These are phyloP conservation scores for Lampris incognitus DNA, from an alignment of 2,113 vertebrate species.

Conservation along the genomic window DNA sequence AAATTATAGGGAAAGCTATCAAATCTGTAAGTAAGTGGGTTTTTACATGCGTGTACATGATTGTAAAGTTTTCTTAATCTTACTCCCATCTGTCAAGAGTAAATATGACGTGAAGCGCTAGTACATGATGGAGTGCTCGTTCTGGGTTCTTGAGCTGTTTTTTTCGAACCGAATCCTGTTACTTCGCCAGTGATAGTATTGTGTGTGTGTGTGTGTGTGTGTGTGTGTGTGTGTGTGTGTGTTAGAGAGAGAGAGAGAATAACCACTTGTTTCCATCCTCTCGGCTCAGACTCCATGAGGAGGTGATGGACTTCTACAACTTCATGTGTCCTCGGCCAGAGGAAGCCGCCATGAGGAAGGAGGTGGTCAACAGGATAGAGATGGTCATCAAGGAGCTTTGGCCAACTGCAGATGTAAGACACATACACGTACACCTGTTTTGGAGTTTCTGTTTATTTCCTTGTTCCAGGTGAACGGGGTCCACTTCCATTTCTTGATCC, in stretches of 20 bases:
- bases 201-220: neutral
- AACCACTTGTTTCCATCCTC: neutral
- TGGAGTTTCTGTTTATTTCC: neutral
- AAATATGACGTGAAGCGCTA: no score
- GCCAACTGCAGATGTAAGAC: constrained; percentile 93
- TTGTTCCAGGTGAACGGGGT: neutral
- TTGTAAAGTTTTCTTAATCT: no score
- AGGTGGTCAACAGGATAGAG: constrained; percentile 96
- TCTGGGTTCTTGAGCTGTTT: no score
- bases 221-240: neutral
- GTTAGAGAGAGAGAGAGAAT: neutral
- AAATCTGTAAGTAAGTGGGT: neutral
- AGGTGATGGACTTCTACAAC: constrained; percentile 98
- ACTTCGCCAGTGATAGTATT: neutral
- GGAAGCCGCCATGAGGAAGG: constrained; percentile 96
- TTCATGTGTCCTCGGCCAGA: constrained; percentile 97
- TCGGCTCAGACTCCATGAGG: constrained; percentile 90
- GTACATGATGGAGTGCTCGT: no score
- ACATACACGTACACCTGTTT: neutral
- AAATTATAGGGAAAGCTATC: neutral
- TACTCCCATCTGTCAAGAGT: no score
- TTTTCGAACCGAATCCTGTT: no score
- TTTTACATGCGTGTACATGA: neutral
- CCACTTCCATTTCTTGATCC: neutral
- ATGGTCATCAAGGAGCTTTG: constrained; percentile 96